A percentile compares a stretch with the other conserved stretches of the same genome.
Evolutionary conservation across 2,113 vertebrate genomes (phyloP).

Genomic region (Marmota flaviventris): DNA sequence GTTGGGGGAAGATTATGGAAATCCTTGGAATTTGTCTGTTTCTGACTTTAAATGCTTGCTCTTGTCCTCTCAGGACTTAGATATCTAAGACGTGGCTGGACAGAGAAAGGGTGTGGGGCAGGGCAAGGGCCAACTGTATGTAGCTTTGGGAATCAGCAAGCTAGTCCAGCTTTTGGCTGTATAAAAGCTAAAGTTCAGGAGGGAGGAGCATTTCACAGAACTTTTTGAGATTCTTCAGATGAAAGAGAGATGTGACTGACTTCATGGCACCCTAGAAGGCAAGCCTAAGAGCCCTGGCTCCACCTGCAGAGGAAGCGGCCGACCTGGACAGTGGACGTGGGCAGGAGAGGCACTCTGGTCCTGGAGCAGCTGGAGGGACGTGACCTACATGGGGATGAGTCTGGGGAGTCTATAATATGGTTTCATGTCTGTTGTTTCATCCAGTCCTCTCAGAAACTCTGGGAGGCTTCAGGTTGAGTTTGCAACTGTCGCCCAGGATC

Average conservation of each 20-base stretch:
- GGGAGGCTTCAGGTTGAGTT: not conserved
- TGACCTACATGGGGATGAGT: no score
- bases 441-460: not conserved
- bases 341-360: not conserved
- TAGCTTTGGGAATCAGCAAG: not conserved
- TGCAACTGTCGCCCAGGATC: not conserved
- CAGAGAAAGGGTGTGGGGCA: not conserved
- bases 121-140: not conserved
- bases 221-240: conserved; percentile 11
- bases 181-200: not conserved
- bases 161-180: not conserved
- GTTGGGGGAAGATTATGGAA: not conserved
- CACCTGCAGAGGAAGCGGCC: not conserved
- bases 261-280: not conserved
- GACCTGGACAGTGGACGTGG: not conserved
- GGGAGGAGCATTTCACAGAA: not conserved
- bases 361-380: not conserved
- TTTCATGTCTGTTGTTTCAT: not conserved
- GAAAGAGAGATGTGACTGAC: not conserved
- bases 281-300: not conserved
- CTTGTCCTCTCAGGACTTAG: not conserved
- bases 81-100: not conserved
- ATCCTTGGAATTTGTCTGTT: not conserved
- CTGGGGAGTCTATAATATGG: not conserved
- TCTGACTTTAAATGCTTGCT: not conserved